Evolutionary conservation across 2,888 invertebrate genomes (phyloP), one percentile per base, ranked within the genome.

Genomic region (Meiosimyza platycephala): DNA sequence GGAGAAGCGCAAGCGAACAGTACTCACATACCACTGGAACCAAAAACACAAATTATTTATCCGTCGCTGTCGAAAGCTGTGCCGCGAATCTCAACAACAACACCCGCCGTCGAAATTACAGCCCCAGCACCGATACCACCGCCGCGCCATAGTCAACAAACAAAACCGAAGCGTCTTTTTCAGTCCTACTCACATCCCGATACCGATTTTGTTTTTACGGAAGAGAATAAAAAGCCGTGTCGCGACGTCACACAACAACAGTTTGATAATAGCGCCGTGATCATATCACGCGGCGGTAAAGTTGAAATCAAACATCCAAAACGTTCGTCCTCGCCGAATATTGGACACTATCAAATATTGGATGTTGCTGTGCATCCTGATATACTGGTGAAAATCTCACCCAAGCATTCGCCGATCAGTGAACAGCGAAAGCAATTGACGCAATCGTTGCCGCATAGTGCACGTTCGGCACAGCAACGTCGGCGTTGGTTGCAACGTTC

Each of bases 321-420:
- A 72, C 78, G 85, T 28, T 78, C 80, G 2, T 85, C 85, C 33
- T 81, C 81, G 1, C 84, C 84, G 9, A 83, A 84, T 64, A 81
- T 84, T 9, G 81, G 83, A 0, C 80, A 82, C 28, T 84, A 79
- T 73, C 78, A 81, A 6, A 75, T 80, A 1, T 55, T 83, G 54
- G 83, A 84, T 75, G 81, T 85, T 0, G 83, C 82, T 3, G 81
- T 85, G 6, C 84, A 85, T 80, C 85, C 85, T 0, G 85, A 85
- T 73, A 79, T 85, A 66, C 64, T 82, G 15, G 79, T 84, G 47
- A 83, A 83, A 78, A 78, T 84, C 22, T 82, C 82, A 2, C 78
- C 81, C 1, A 78, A 78, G 22, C 81, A 81, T 67, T 80, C 80
- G 11, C 79, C 80, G 33, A 51, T n/a, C 9, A 47, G 13, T 28